Percentiles rank a stretch among this genome's conserved stretches.
Evolutionary conservation across 2,888 invertebrate genomes (phyloP).

Genomic region (Drosophila tripunctata): DNA sequence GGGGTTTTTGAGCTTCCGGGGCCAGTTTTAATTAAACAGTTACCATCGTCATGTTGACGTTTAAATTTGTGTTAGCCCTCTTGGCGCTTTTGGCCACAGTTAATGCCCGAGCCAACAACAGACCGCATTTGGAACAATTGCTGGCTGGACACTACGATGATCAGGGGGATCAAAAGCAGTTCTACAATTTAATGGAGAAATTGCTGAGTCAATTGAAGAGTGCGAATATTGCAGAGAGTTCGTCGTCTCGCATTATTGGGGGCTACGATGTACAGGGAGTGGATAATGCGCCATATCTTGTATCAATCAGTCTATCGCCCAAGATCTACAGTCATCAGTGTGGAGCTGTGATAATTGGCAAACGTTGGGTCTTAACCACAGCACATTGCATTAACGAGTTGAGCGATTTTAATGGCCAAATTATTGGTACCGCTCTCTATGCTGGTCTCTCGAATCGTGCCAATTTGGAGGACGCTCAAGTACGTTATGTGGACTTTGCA

Average conservation of each 20-base stretch:
- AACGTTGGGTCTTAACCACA: constrained; percentile 83
- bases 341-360: constrained; percentile 84
- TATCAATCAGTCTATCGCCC: constrained; percentile 68
- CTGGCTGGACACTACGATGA: constrained; percentile 37
- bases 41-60: constrained; percentile 27
- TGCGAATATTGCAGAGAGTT: constrained; percentile 25
- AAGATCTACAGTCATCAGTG: constrained; percentile 82
- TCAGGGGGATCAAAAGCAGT: background rate
- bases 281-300: constrained; percentile 69
- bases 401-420: constrained; percentile 46
- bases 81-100: constrained; percentile 46
- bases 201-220: constrained; percentile 21
- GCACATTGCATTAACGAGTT: constrained; percentile 76
- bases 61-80: constrained; percentile 38
- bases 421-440: constrained; percentile 67
- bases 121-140: constrained; percentile 42
- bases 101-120: constrained; percentile 31
- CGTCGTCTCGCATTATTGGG: constrained; percentile 64
- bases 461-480: constrained; percentile 67
- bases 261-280: constrained; percentile 70
- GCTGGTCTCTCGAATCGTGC: constrained; percentile 72
- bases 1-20: constrained; percentile 5
- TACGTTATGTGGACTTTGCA: constrained; percentile 74
- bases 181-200: constrained; percentile 25
- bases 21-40: constrained; percentile 17